A percentile compares a stretch with the other conserved stretches of the same genome.
These are phyloP conservation scores for Panurus biarmicus DNA, from an alignment of 2,113 vertebrate genomes.

Conservation along the genomic window DNA sequence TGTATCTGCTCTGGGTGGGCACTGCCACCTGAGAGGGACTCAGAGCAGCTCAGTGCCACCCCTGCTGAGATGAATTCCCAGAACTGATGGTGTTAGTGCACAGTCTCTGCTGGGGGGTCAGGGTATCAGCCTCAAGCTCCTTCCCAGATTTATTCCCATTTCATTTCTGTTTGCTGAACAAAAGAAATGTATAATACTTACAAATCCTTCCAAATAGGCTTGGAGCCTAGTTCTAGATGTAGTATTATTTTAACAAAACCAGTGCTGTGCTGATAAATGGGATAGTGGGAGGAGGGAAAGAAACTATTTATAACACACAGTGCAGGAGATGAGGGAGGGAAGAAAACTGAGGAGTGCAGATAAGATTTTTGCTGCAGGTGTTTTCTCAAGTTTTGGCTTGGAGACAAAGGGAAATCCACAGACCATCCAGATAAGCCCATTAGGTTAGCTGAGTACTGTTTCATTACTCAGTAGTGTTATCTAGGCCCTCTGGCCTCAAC, in stretches of 20 bases:
- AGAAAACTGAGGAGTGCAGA: conserved; percentile 7
- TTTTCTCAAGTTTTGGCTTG: conserved; percentile 7
- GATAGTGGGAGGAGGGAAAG: neutral
- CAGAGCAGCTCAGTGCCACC: neutral
- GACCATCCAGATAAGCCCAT: conserved; percentile 9
- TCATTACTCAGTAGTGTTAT: neutral
- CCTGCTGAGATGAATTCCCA: neutral
- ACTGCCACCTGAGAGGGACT: neutral
- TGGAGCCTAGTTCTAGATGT: neutral
- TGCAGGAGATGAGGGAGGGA: neutral
- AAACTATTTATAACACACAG: neutral
- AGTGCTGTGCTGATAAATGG: neutral
- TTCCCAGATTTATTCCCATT: neutral
- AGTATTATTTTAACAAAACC: neutral
- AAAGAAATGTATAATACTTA: neutral
- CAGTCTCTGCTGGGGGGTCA: neutral
- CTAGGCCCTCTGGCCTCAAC: neutral
- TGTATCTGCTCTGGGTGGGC: neutral
- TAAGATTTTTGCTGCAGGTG: conserved; percentile 37
- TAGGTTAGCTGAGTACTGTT: conserved; percentile 12
- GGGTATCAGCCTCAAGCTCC: neutral
- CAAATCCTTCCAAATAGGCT: neutral
- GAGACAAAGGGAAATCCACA: conserved; percentile 9
- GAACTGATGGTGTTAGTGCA: neutral
- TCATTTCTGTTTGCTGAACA: neutral